Evolutionary conservation across 2,113 vertebrate genomes (phyloP).

Genomic region (Vombatus ursinus): DNA sequence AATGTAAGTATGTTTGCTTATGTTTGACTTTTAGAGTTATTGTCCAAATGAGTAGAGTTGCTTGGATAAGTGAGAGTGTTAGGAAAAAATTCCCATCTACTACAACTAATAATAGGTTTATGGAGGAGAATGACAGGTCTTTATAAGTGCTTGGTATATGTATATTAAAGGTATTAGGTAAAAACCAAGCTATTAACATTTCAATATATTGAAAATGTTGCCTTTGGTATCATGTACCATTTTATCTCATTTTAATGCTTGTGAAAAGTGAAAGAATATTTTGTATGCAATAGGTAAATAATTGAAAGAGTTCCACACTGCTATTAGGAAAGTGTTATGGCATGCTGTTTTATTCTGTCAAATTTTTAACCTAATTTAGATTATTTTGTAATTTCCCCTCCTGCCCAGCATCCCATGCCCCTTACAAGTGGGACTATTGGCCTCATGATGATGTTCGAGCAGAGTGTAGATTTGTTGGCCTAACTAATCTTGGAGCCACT

Average conservation of each 20-base stretch:
- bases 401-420: slow-evolving; percentile 92
- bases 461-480: slow-evolving; percentile 96
- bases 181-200: neutral
- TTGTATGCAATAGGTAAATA: neutral
- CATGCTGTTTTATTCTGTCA: neutral
- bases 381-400: neutral
- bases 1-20: slow-evolving; percentile 88
- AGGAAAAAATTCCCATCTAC: neutral
- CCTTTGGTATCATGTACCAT: neutral
- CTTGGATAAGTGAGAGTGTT: neutral
- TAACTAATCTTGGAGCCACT: slow-evolving; percentile 98
- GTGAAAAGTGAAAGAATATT: neutral
- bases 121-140: neutral
- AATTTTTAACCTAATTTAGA: neutral
- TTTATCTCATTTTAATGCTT: slow-evolving; percentile 27
- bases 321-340: neutral
- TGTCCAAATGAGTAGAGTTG: neutral
- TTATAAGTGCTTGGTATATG: neutral
- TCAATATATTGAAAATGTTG: neutral
- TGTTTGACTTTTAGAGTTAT: neutral
- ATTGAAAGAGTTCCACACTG: neutral
- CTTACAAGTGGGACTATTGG: slow-evolving; percentile 99
- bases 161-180: neutral
- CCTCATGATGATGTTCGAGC: slow-evolving; percentile 98
- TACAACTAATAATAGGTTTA: neutral